Conservation (phyloP, 2,113 vertebrate genomes). For the Pseudopipra pipra region DNA sequence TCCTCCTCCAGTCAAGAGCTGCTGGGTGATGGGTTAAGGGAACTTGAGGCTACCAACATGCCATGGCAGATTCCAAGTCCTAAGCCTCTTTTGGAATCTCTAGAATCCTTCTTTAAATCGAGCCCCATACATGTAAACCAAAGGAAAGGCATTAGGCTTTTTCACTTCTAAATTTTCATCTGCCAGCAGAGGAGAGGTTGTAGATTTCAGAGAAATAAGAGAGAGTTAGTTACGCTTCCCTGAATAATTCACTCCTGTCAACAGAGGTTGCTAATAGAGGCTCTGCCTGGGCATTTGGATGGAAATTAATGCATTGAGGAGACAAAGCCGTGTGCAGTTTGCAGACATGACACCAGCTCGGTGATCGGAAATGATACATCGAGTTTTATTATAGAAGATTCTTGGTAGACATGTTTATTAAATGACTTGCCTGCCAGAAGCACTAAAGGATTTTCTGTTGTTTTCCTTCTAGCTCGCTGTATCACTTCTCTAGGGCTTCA, state of each 20-base stretch:
- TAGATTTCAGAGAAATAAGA: conserved; percentile 40
- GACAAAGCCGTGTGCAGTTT: conserved; percentile 1
- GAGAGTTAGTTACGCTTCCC: conserved; percentile 24
- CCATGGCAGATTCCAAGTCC: rapidly evolving
- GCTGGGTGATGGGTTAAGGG: not conserved
- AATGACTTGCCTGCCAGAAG: not conserved
- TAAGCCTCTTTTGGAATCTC: not conserved
- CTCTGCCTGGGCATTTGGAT: conserved; percentile 32
- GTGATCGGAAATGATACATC: not conserved
- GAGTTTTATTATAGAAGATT: conserved; percentile 2
- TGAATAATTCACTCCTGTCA: conserved; percentile 42
- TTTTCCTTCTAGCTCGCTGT: not conserved
- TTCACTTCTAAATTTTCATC: not conserved
- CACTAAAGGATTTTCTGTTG: not conserved
- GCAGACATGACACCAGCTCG: conserved; percentile 1
- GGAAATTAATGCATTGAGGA: conserved; percentile 35
- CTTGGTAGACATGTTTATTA: not conserved
- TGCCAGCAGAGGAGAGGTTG: not conserved
- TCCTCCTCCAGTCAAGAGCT: not conserved
- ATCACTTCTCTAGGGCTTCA: not conserved
- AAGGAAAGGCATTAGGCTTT: not conserved
- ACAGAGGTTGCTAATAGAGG: conserved; percentile 26
- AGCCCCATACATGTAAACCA: not conserved
- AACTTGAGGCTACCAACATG: not conserved
- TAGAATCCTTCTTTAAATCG: not conserved